Base-by-base conservation (phyloP, 2,888 invertebrate species). In the Noctua janthe region DNA sequence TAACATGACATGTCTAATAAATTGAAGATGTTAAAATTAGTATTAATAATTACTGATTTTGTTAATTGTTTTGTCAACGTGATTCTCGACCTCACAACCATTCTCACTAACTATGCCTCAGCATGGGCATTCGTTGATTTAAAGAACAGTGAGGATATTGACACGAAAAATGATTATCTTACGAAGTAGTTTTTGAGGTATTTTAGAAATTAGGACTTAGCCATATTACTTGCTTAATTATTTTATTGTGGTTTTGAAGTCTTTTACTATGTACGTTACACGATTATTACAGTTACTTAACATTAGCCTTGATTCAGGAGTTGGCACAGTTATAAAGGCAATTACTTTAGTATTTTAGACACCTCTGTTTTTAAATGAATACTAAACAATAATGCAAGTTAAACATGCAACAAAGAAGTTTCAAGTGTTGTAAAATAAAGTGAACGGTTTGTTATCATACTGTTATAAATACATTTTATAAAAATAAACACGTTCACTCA, bases 391-490 rank as follows among this genome's bases (percentile, higher is more conserved):
- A 66, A n/a, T 54, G 2, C 29, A 47, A 0, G 15, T 10, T 15
- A 64, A 54, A 47, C 43, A 67, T 15, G 23, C 49, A 83, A 81
- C 77, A 81, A 81, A 76, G 76, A 35, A 13, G 20, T 54, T 69
- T 17, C 23, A 70, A 29, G 64, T 56, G 29, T 49, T 54, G 64
- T 56, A 49, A n/a, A 51, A 76, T 84, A 83, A 71, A 82, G 81
- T 29, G 43, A 83, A 43, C 35, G 43, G 59, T 29, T 54, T 62
- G 23, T 71, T 69, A 71, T 78, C 84, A 29, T 62, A 3, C 10
- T 15, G 4, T 62, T 77, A 54, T 23, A 62, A 67, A 81, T 83
- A 83, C 1, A 54, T 81, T 47, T 75, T 75, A 62, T 62, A 76
- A 70, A 74, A 76, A 81, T 62, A 69, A 66, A 69, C 78, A 54